Percentiles rank a stretch among this genome's conserved stretches.
Conservation (phyloP, 2,888 invertebrate genomes). For the Mesopsocus fuscifrons region DNA sequence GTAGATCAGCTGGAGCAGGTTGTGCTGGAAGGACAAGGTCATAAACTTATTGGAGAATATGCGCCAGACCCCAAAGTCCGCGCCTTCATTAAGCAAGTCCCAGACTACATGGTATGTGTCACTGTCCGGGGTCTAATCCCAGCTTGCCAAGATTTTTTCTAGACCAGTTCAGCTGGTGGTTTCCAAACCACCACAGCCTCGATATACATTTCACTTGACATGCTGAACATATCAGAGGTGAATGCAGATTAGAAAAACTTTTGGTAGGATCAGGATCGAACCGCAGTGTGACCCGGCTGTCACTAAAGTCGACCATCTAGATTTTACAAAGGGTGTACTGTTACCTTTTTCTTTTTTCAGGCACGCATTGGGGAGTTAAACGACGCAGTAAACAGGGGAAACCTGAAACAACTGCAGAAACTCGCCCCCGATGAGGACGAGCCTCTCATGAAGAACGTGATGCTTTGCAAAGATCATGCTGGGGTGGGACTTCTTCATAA, state of each 20-base stretch:
- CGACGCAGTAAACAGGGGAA: slow-evolving; percentile 51
- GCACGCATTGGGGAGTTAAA: slow-evolving; percentile 57
- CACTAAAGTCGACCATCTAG: too few relatives aligned
- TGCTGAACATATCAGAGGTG: too few relatives aligned
- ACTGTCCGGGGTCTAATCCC: too few relatives aligned
- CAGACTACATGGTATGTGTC: slow-evolving; percentile 49
- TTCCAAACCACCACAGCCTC: too few relatives aligned
- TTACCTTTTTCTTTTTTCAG: too few relatives aligned
- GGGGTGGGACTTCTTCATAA: slow-evolving; percentile 61
- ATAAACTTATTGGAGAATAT: slow-evolving; percentile 41
- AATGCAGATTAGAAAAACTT: too few relatives aligned
- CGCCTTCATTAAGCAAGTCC: slow-evolving; percentile 43
- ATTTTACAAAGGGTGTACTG: too few relatives aligned
- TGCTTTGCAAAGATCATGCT: slow-evolving; percentile 42
- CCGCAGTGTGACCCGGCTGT: too few relatives aligned
- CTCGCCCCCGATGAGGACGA: slow-evolving; percentile 24
- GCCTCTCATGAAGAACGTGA: slow-evolving; percentile 28
- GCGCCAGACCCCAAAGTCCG: slow-evolving; percentile 39
- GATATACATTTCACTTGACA: too few relatives aligned
- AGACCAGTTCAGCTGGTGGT: too few relatives aligned
- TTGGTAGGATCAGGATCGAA: too few relatives aligned
- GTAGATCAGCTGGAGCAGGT: slow-evolving; percentile 43
- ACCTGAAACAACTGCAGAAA: slow-evolving; percentile 44
- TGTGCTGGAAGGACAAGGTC: slow-evolving; percentile 46
- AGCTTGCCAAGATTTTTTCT: too few relatives aligned